Conservation (phyloP, 2,888 invertebrate genomes). For the Parnassius mnemosyne region DNA sequence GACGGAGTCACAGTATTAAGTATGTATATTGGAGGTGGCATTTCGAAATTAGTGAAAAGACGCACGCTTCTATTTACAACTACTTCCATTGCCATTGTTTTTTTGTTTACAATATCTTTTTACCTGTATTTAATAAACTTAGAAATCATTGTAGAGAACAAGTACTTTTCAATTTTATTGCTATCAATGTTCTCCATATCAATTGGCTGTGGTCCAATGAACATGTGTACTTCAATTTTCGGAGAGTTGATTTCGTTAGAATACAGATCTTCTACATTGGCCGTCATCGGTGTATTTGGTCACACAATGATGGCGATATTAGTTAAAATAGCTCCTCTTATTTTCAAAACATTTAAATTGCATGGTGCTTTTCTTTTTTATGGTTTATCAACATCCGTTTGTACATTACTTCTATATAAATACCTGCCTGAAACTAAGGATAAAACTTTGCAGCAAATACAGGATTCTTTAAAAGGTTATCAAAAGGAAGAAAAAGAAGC, state of each 20-base stretch:
- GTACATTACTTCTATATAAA: constrained; percentile 28
- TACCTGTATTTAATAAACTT: constrained; percentile 33
- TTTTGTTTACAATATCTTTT: constrained; percentile 30
- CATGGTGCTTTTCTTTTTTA: constrained; percentile 35
- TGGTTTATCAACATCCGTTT: constrained; percentile 25
- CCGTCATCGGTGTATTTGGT: constrained; percentile 5
- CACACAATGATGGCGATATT: constrained; percentile 15
- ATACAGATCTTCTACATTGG: constrained; percentile 23
- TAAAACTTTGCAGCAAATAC: constrained; percentile 37
- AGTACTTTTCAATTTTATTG: constrained; percentile 41
- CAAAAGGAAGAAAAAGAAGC: background rate
- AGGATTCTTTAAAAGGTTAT: no score
- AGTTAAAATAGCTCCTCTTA: constrained; percentile 27
- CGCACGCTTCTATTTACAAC: constrained; percentile 36
- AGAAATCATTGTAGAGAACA: constrained; percentile 32
- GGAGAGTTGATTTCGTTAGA: constrained; percentile 34
- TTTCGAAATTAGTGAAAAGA: constrained; percentile 47
- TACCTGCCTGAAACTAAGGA: constrained; percentile 41
- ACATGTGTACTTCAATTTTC: constrained; percentile 50
- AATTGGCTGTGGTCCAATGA: constrained; percentile 58
- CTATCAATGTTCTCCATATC: constrained; percentile 48
- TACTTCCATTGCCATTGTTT: constrained; percentile 26
- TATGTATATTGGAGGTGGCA: constrained; percentile 52
- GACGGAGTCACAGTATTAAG: constrained; percentile 45
- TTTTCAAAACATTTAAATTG: constrained; percentile 29